Conservation (phyloP, 2,797 vertebrate genomes). For the Vireo griseus region DNA sequence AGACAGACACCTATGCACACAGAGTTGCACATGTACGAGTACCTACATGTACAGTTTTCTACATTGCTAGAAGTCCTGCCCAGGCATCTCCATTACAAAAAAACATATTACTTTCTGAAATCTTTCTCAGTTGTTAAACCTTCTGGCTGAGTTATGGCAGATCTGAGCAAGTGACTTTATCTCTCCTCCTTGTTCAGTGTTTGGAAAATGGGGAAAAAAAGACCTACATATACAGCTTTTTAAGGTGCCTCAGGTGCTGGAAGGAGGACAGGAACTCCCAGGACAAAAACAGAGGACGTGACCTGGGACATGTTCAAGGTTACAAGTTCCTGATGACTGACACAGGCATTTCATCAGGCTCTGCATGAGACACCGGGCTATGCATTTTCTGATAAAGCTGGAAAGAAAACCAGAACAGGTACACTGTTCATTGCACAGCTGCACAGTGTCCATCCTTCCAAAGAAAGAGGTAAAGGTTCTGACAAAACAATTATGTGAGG, state of each 20-base stretch:
- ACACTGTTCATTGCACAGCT: background rate
- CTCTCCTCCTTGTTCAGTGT: background rate
- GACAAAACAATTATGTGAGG: background rate
- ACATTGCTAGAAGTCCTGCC: background rate
- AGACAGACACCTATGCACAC: background rate
- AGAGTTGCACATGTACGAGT: background rate
- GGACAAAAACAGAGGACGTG: background rate
- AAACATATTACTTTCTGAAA: background rate
- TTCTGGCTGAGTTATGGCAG: background rate
- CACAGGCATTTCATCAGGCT: background rate
- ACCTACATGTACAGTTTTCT: background rate
- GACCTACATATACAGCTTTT: background rate
- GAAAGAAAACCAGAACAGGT: background rate
- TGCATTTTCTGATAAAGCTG: background rate
- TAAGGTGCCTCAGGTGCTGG: background rate
- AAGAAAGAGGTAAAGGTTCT: background rate
- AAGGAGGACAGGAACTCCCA: background rate
- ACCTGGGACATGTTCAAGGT: background rate
- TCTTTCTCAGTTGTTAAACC: background rate
- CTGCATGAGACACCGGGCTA: fast-evolving
- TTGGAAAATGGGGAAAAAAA: background rate
- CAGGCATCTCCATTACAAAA: background rate
- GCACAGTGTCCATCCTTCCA: background rate
- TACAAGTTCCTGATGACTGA: background rate
- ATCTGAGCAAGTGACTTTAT: background rate